Evolutionary conservation across 1,140 invertebrate genomes (phyloP), one percentile per base, ranked within the genome.

Genomic region (Lerema accius): DNA sequence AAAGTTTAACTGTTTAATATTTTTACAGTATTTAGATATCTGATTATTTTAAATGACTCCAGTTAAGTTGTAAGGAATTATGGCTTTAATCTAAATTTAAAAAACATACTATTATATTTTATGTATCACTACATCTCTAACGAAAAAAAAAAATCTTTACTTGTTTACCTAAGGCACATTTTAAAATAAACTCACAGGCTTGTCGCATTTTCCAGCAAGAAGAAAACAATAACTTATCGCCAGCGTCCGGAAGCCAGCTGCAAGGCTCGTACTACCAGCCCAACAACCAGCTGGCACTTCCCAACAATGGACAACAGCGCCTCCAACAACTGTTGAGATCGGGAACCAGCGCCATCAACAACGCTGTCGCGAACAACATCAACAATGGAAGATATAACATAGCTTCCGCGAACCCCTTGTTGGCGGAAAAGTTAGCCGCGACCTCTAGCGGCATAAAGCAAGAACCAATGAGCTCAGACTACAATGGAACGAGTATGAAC

Each of bases 331-430:
- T 92, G 28, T 73, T 90, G 43, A 71, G 82, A 58, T 86, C 86
- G 1, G 89, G 88, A 15, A 86, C 88, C 10, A 86, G 65, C 55
- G 86, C 84, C 26, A 90, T 91, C 81, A 87, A 86, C 82, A 80
- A 84, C 80, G 80, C 74, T 65, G 74, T 92, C 66, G 80, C 88
- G 60, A 87, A 87, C 64, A 92, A 92, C 39, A 93, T 91, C 16
- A 92, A 91, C 77, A 90, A 92, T 77, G 92, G 93, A 71, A 95
- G 95, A 89, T 95, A 95, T 76, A 96, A 95, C 58, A 96, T 97
- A 48, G 95, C 95, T 0, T 95, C 95, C 0, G 94, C 95, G 10
- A 97, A 97, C 86, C 96, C 96, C 26, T 90, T 97, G 39, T 90
- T 97, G 64, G 96, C 96, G 9, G 92, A 93, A 69, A 93, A 93